Base-by-base conservation (phyloP, 2,888 invertebrate genomes). In the Macroteleia sp. region DNA sequence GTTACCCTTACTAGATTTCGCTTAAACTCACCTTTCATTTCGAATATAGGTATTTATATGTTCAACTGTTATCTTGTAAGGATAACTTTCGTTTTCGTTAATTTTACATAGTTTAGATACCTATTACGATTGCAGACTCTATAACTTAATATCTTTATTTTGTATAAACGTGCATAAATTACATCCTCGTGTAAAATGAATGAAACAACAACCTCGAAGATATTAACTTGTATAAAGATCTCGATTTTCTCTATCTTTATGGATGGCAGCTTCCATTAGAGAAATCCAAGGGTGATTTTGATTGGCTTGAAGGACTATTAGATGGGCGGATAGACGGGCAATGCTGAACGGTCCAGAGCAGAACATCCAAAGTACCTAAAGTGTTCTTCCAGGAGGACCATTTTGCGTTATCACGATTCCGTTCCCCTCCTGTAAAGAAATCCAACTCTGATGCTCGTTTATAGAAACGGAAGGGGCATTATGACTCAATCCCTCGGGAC, bases 291-390 rank as follows among this genome's bases (percentile, higher is more conserved):
- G 59, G 70, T 56, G 70, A 59, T 70, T 70, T 76, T 76, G 76
- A 76, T 76, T 75, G 62, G 67, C 50, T 50, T 54, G 44, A 66
- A 59, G 32, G 14, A 54, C 77, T 50, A 76, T 70, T 77, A 71
- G 52, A 66, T 64, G 61, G 57, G 41, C 59, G 76, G 62, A 76
- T 73, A 59, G 57, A 61, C 19, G 54, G 25, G 17, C 57, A 16
- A 17, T 44, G 67, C 54, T 70, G 57, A 77, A 75, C 74, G 76
- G 76, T 57, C 52, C 52, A 46, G 39, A 54, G 59, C 16, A 42
- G 69, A 54, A 36, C 59, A 52, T 50, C 66, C 66, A 73, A 76
- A 79, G 75, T 77, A 77, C 69, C 69, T 70, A 70, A 77, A 79
- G 77, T 77, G 79, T 70, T 77, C 56, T 56, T 46, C 62, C 34